phyloP scores from a whole-genome alignment of 1,140 invertebrate genomes.

The Antheraea mylitta region DNA sequence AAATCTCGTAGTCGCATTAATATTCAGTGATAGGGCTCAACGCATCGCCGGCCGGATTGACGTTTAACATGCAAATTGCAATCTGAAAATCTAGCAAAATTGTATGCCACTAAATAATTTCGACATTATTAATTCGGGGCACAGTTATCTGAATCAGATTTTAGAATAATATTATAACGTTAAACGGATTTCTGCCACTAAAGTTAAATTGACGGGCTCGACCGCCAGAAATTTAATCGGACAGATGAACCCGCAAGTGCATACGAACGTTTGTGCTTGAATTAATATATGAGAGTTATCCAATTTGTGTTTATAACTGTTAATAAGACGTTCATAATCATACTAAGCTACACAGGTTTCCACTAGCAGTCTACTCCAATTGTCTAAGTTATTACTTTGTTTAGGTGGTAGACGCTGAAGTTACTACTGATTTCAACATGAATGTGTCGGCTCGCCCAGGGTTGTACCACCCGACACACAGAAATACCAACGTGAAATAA shows the following conservation, averaged over 20 bases:
- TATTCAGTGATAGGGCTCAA: slow-evolving; percentile 73
- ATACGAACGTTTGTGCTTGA: background rate
- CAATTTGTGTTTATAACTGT: background rate
- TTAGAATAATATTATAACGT: slow-evolving; percentile 74
- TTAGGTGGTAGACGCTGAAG: too few relatives aligned
- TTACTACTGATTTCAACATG: too few relatives aligned
- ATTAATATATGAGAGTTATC: background rate
- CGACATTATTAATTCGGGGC: slow-evolving; percentile 69
- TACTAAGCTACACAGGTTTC: background rate
- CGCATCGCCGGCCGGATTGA: slow-evolving; percentile 68
- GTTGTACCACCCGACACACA: too few relatives aligned
- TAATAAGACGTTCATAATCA: background rate
- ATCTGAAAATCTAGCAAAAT: slow-evolving; percentile 74
- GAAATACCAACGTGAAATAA: too few relatives aligned
- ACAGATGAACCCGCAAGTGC: slow-evolving; percentile 42
- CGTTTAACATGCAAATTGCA: slow-evolving; percentile 77
- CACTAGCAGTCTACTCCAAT: background rate
- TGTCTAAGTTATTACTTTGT: background rate
- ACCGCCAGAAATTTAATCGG: slow-evolving; percentile 56
- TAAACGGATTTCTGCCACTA: slow-evolving; percentile 71
- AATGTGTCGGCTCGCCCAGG: too few relatives aligned
- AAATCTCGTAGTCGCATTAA: slow-evolving; percentile 71
- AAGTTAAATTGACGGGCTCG: slow-evolving; percentile 55
- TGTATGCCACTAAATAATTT: slow-evolving; percentile 71
- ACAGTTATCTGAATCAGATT: slow-evolving; percentile 66